These are phyloP conservation scores for Harmothoe impar DNA, from an alignment of 2,888 invertebrate species.

Conservation along the genomic window DNA sequence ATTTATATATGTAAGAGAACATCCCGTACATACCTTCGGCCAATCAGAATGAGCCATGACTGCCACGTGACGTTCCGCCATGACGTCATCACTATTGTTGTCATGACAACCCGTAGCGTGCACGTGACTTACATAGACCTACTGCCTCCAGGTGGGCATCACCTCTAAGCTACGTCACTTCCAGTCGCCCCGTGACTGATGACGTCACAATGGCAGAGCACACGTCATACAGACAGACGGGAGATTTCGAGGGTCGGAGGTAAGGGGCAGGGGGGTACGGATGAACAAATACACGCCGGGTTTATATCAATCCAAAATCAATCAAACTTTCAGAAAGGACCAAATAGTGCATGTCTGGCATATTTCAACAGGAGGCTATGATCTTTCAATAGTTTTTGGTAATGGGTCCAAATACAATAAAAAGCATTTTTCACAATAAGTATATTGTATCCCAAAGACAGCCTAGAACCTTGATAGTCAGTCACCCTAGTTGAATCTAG, in stretches of 20 bases:
- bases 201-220: slow-evolving; percentile 44
- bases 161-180: slow-evolving; percentile 47
- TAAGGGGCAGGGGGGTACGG: not conserved
- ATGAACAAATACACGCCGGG: not conserved
- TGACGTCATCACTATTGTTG: slow-evolving; percentile 42
- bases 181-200: not conserved
- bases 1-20: not conserved
- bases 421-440: no score
- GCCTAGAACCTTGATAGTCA: no score
- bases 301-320: not conserved
- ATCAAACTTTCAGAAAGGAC: no score
- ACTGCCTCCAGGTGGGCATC: slow-evolving; percentile 6
- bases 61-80: slow-evolving; percentile 45
- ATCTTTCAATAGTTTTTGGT: no score
- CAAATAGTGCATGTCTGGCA: no score
- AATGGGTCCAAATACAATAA: no score
- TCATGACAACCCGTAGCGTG: slow-evolving; percentile 17
- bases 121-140: slow-evolving; percentile 40
- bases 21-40: slow-evolving; percentile 48
- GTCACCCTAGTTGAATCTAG: no score
- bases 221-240: slow-evolving; percentile 42
- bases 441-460: not conserved
- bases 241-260: not conserved
- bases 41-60: slow-evolving; percentile 39
- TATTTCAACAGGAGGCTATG: no score